Conservation (phyloP, 2,888 invertebrate genomes). For the Pycnomerus fuliginosus region DNA sequence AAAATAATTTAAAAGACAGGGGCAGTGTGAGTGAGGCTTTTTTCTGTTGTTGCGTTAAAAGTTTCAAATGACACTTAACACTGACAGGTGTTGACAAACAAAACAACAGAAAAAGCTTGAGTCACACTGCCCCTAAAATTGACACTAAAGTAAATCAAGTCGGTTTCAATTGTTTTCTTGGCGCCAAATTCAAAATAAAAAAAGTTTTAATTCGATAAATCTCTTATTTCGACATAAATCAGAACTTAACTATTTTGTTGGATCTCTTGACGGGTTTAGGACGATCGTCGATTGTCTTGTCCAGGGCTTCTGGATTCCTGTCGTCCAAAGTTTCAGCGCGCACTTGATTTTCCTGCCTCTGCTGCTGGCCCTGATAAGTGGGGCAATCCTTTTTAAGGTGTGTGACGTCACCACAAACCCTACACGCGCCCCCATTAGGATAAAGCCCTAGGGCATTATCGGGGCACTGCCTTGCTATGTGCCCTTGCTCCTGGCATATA, state of each 20-base stretch:
- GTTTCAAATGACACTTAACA: no score
- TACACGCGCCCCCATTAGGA: conserved; percentile 82
- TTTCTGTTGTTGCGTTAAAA: no score
- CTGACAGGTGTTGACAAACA: no score
- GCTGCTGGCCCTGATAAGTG: conserved; percentile 49
- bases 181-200: background rate
- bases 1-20: no score
- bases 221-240: background rate
- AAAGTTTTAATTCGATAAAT: background rate
- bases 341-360: conserved; percentile 33
- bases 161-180: no score
- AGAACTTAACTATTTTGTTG: conserved; percentile 45
- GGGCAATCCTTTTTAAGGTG: conserved; percentile 83
- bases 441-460: conserved; percentile 82
- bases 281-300: conserved; percentile 20
- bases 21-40: no score
- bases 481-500: conserved; percentile 84
- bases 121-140: no score
- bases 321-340: conserved; percentile 37
- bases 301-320: conserved; percentile 44
- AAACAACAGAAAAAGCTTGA: no score
- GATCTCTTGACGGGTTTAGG: conserved; percentile 20
- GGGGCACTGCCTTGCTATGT: conserved; percentile 84
- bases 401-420: conserved; percentile 80
- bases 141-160: no score